Base-by-base conservation (phyloP, 2,113 vertebrate genomes). In the Poecile atricapillus region DNA sequence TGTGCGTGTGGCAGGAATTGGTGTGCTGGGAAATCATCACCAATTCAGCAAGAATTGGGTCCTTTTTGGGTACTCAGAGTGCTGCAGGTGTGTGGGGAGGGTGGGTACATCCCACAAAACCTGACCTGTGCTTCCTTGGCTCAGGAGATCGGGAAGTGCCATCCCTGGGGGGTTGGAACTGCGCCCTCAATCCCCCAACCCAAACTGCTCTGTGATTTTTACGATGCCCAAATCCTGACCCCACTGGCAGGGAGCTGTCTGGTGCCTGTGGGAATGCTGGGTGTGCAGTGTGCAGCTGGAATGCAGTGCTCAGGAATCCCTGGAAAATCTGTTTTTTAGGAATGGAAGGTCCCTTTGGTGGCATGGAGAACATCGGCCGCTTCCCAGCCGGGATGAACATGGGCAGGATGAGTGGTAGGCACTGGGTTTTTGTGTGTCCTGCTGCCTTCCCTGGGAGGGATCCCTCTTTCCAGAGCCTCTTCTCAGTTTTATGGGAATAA, bases 291-390 rank as follows among this genome's bases (percentile, higher is more conserved):
- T 43, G 5, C 50, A 10, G 19, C 28, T 80, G 47, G 41, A 63
- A 44, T 12, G 25, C 9, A 0, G 13, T 49, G 39, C 62, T 84
- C 1, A 89, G 7, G 37, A 43, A n/a, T 20, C 20, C 46, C 12
- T 46, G 86, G 47, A 15, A 71, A 71, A 5, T 58, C 2, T 33
- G 69, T 80, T 52, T 98, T 98, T 31, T 28, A 99, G 99, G 99
- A 90, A 99, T 99, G 98, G 99, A 99, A 65, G 99, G 99, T 85
- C 99, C 99, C 58, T 98, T 98, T 89, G 98, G 98, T 56, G 98
- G 98, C 97, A 99, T 98, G 97, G 98, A 98, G 15, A 98, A 97
- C 96, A 98, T 99, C 96, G 99, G 99, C 58, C 99, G 99, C 74
- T 99, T 99, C 94, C 98, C 99, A 19, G 98, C 98, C 13, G 99